phyloP scores from a whole-genome alignment of 2,113 vertebrate species.

The Xyrauchen texanus region DNA sequence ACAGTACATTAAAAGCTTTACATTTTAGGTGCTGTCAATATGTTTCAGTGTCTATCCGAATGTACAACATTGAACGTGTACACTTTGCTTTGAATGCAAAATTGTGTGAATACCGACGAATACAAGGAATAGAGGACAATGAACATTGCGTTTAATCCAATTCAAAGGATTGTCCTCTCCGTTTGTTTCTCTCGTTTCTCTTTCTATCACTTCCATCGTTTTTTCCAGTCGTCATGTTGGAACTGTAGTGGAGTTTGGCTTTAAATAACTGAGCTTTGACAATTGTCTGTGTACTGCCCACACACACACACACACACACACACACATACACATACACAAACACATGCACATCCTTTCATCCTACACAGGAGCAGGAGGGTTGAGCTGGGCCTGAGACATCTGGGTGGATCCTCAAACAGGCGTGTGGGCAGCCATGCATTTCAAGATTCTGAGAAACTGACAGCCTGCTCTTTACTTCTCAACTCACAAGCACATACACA shows the following conservation, averaged over 20 bases:
- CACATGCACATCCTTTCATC: constrained; percentile 30
- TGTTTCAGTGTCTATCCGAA: too few relatives aligned
- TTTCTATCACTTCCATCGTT: background rate
- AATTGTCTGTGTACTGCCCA: constrained; percentile 53
- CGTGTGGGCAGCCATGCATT: constrained; percentile 57
- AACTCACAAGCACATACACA: background rate
- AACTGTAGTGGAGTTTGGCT: constrained; percentile 52
- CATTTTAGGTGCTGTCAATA: too few relatives aligned
- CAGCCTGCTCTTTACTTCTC: constrained; percentile 55
- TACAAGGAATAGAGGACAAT: too few relatives aligned
- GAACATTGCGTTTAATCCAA: too few relatives aligned
- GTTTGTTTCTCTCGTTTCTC: constrained; percentile 13
- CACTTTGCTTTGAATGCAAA: too few relatives aligned
- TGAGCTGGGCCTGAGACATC: constrained; percentile 54
- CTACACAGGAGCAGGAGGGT: constrained; percentile 46
- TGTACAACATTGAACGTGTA: too few relatives aligned
- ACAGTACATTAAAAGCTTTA: too few relatives aligned
- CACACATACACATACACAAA: constrained; percentile 20
- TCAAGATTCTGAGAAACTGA: constrained; percentile 50
- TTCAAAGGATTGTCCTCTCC: too few relatives aligned
- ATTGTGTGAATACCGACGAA: too few relatives aligned
- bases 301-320: constrained; percentile 43
- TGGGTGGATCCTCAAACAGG: constrained; percentile 57
- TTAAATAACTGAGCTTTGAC: constrained; percentile 60
- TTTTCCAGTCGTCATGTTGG: constrained; percentile 20